Base-by-base conservation (phyloP, 2,888 invertebrate genomes). In the Anthoptus insignis region DNA sequence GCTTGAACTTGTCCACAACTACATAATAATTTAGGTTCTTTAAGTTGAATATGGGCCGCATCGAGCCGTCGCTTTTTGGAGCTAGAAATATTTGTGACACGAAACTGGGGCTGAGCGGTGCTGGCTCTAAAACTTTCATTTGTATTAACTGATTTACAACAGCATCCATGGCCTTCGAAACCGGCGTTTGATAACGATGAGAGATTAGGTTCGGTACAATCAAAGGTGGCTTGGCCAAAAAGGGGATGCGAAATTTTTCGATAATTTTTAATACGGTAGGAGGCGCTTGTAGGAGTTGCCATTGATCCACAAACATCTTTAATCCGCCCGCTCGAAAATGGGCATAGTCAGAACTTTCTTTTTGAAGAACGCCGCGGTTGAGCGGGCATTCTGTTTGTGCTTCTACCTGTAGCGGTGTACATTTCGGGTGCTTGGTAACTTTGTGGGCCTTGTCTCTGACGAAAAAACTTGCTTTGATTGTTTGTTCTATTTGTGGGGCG, bases 281-380 rank as follows among this genome's bases (percentile, higher is more conserved):
- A 7, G 61, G 61, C 2, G 61, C 54, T 52, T 3, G 13, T 9
- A 19, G n/a, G n/a, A 42, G 9, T 19, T 19, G 4, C 42, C 42
- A 42, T 19, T 42, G 9, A 0, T 49, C 7, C 9, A 63, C 37
- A 19, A 56, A 63, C 7, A 53, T 13, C 19, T 1, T 8, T 49
- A 63, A 27, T 16, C 49, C 49, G 11, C 61, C 61, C n/a, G 45
- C 61, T 45, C 7, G 16, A 37, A 56, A 56, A 9, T 13, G 34
- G 27, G 24, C 21, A 13, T 19, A 56, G 56, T 63, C 63, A 63
- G 29, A n/a, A 63, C 24, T 63, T 63, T 37, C 60, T 32, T 42
- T 60, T 52, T 52, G 60, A 45, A 32, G 3, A 22, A 29, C 14
- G 1, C 6, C 49, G 42, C 5, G 32, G 14, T 39, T 59, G 16